A percentile compares a stretch with the other conserved stretches of the same genome.
Evolutionary conservation across 2,113 vertebrate species (phyloP).

Genomic region (Sebastes schlegelii): DNA sequence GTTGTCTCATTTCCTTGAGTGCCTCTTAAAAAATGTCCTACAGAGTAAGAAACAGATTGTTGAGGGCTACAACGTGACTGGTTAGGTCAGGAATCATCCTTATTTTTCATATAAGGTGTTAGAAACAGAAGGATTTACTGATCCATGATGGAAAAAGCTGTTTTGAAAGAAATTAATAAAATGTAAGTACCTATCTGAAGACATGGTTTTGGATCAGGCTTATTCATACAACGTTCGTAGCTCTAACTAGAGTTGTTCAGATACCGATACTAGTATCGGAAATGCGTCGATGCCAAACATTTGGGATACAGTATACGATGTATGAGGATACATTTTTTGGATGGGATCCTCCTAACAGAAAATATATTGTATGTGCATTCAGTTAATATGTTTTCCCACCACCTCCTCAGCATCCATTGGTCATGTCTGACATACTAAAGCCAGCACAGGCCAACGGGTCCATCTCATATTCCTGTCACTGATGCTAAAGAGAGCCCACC

Average conservation of each 20-base stretch:
- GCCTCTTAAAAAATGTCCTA: slow-evolving; percentile 5
- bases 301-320: too few relatives aligned
- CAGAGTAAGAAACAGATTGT: not conserved
- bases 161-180: not conserved
- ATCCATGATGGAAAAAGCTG: not conserved
- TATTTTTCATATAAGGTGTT: not conserved
- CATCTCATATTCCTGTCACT: slow-evolving; percentile 42
- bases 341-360: not conserved
- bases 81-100: not conserved
- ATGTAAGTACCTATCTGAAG: not conserved
- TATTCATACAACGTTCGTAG: too few relatives aligned
- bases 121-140: not conserved
- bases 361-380: not conserved
- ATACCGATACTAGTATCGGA: too few relatives aligned
- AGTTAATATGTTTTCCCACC: not conserved
- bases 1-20: slow-evolving; percentile 18
- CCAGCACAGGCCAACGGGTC: slow-evolving; percentile 34
- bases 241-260: too few relatives aligned
- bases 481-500: slow-evolving; percentile 54
- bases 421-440: slow-evolving; percentile 30
- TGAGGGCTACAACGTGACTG: not conserved
- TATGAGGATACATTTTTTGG: too few relatives aligned
- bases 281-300: too few relatives aligned
- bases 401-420: not conserved
- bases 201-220: too few relatives aligned